A percentile compares a stretch with the other conserved stretches of the same genome.
phyloP scores from a whole-genome alignment of 2,113 vertebrate species.

The Podilymbus podiceps region DNA sequence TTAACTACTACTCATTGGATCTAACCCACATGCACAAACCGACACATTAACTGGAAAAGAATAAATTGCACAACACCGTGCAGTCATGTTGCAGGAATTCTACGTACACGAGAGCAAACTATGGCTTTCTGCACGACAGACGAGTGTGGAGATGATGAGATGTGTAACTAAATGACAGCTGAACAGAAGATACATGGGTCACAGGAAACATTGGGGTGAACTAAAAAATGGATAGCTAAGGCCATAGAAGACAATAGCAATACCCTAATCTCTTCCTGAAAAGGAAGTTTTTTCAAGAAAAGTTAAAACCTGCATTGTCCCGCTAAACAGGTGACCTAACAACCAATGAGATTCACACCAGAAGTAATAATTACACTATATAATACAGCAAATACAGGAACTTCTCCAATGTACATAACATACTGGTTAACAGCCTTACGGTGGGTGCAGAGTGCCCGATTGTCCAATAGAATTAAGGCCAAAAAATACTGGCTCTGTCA shows the following conservation, averaged over 20 bases:
- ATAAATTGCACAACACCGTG: background rate
- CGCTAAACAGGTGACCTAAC: background rate
- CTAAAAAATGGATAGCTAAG: background rate
- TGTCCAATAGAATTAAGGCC: background rate
- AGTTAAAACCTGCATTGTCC: background rate
- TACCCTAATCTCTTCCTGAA: background rate
- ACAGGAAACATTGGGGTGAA: background rate
- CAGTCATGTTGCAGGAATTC: constrained; percentile 29
- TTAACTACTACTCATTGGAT: constrained; percentile 17
- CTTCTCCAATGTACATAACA: background rate
- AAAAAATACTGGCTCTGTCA: background rate
- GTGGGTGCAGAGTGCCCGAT: fast-evolving
- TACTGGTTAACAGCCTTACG: background rate
- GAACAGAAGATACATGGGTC: background rate
- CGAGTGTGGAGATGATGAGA: background rate
- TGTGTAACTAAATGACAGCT: background rate
- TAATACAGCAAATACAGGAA: background rate
- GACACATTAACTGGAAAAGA: constrained; percentile 18
- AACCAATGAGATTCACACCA: background rate
- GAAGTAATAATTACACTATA: background rate
- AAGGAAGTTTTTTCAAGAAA: background rate
- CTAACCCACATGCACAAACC: constrained; percentile 35
- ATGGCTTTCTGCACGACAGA: background rate
- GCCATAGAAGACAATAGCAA: background rate
- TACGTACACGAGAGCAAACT: background rate